Conservation (phyloP, 2,888 invertebrate genomes). For the Melanostoma scalare region DNA sequence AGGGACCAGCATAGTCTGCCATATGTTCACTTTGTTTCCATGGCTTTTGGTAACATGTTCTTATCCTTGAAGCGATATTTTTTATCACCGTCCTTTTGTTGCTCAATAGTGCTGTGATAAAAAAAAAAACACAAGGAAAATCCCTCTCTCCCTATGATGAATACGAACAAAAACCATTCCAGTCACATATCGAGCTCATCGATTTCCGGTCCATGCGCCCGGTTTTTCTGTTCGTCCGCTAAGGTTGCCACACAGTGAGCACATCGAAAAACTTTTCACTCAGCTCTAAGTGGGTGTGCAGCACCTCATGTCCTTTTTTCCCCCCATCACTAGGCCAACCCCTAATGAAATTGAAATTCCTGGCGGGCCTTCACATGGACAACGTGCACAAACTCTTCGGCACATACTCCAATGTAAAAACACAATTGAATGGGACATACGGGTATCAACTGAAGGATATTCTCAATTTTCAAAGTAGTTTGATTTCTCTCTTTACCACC, state of each 20-base stretch:
- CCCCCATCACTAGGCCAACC: slow-evolving; percentile 4
- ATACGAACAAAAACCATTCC: slow-evolving; percentile 26
- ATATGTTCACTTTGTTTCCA: slow-evolving; percentile 51
- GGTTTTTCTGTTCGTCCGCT: slow-evolving; percentile 10
- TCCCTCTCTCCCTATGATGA: background rate
- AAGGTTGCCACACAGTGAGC: slow-evolving; percentile 10
- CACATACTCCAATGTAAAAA: slow-evolving; percentile 30
- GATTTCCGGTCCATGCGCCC: slow-evolving; percentile 53
- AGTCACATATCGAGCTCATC: slow-evolving; percentile 66
- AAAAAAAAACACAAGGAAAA: background rate
- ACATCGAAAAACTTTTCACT: slow-evolving; percentile 28
- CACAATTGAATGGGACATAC: slow-evolving; percentile 65
- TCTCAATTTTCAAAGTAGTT: slow-evolving; percentile 66
- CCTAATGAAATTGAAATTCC: slow-evolving; percentile 70
- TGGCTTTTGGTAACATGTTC: slow-evolving; percentile 43
- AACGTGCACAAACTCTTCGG: slow-evolving; percentile 53
- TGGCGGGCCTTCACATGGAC: slow-evolving; percentile 39
- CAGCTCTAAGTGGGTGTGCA: slow-evolving; percentile 32
- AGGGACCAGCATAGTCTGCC: slow-evolving; percentile 3
- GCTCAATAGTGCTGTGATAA: background rate
- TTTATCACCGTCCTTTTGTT: slow-evolving; percentile 27
- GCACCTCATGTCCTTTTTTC: slow-evolving; percentile 12
- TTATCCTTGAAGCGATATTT: slow-evolving; percentile 25
- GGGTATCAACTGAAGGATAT: slow-evolving; percentile 64
- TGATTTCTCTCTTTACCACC: slow-evolving; percentile 59